Evolutionary conservation across 2,888 invertebrate genomes (phyloP).

Genomic region (Melanostoma mellinum): DNA sequence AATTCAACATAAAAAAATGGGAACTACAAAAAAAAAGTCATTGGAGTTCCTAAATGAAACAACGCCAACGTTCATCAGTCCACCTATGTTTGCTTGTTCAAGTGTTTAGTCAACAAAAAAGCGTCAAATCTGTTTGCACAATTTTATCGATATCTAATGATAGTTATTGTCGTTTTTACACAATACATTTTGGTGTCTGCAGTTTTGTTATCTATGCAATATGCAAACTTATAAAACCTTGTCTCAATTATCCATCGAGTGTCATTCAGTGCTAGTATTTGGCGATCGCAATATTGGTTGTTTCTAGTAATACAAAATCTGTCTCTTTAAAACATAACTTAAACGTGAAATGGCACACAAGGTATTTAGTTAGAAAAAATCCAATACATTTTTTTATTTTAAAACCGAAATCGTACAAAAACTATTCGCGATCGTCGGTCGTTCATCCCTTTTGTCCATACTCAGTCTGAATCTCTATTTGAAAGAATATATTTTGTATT

Average conservation of each 20-base stretch:
- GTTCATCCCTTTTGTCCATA: too few relatives aligned
- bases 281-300: neutral
- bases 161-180: neutral
- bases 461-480: too few relatives aligned
- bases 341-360: neutral
- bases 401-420: too few relatives aligned
- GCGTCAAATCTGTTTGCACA: constrained; percentile 1
- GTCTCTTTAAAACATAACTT: too few relatives aligned
- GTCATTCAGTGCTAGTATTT: constrained; percentile 25
- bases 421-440: too few relatives aligned
- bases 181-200: neutral
- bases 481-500: too few relatives aligned
- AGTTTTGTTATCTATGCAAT: constrained; percentile 13
- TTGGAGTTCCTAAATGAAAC: too few relatives aligned
- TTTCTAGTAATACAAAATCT: neutral
- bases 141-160: constrained; percentile 17
- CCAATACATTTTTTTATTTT: too few relatives aligned
- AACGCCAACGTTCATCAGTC: too few relatives aligned
- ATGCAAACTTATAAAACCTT: constrained; percentile 37
- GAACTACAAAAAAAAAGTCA: too few relatives aligned
- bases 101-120: constrained; percentile 11
- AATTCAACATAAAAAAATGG: too few relatives aligned
- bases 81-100: neutral
- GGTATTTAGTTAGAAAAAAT: neutral
- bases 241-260: neutral